Base-by-base conservation (phyloP, 1,140 invertebrate genomes). In the Drosophila burlai region DNA sequence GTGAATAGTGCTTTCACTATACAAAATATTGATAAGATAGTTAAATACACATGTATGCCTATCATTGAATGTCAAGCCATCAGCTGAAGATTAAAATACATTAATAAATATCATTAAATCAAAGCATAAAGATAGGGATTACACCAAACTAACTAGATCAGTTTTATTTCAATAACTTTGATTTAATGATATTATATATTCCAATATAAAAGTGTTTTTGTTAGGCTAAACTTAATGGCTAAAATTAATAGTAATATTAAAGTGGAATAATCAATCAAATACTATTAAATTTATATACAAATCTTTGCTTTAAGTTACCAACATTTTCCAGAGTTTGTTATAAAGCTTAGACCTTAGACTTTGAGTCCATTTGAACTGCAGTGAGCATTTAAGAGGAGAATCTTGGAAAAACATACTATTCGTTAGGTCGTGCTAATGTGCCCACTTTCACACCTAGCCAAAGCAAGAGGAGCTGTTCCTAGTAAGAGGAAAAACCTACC, bases 51-150 rank as follows among this genome's bases (percentile, higher is more conserved):
- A 9, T 55, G 52, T 38, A 21, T 36, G 52, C 18, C 9, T 38
- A 54, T 36, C 52, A 54, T 54, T 21, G 52, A 54, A 38, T 55
- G 52, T 38, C 34, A 38, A 36, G 34, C 13, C 18, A 55, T 55
- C 52, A 55, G 52, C 8, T 16, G 34, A 1, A 55, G 52, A 55
- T 55, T 16, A 55, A 55, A 38, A 18, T 21, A 38, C 16, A 55
- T 24, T 55, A 21, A 55, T 55, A 55, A 55, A 24, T 55, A 24
- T 21, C 13, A 54, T 38, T 55, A 55, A 55, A 55, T 55, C 34
- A 24, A 55, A 24, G 52, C 52, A 38, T 38, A 38, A 38, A 36
- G 31, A 54, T 36, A 38, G 31, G 21, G 52, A 36, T 38, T 36
- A 54, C 13, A 36, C 50, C 50, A 15, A 54, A 21, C 50, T 36